Base-by-base conservation (phyloP, 2,888 invertebrate species). In the Mycogona germanica region DNA sequence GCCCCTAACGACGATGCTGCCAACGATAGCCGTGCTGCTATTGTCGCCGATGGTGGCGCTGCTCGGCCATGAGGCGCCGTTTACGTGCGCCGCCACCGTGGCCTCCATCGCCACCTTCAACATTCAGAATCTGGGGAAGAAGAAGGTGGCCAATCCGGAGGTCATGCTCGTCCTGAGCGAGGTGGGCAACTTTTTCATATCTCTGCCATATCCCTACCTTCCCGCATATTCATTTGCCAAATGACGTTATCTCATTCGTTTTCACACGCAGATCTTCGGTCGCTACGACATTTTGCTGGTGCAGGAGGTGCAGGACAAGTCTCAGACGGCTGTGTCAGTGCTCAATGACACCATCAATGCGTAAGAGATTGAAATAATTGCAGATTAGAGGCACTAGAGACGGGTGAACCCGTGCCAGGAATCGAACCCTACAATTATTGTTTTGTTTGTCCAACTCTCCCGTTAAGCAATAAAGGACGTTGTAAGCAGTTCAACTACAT, bases 101-200 rank as follows among this genome's bases (percentile, higher is more conserved):
- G n/a, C n/a, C n/a, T n/a, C n/a, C n/a, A n/a, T n/a, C n/a, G 48
- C 48, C 35, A 2, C 48, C 12, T 48, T 48, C 35, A 48, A 48
- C 35, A 48, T 48, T 32, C 48, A 48, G 35, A 48, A 48, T 17
- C 17, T 48, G 9, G 35, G 48, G 12, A 19, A 32, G 12, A 48
- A 35, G 5, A 48, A 48, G 35, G 32, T 35, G 32, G 19, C 9
- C 14, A 21, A 21, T 9, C 32, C 17, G 14, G 30, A 23, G 35
- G 35, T 32, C 2, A 12, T 35, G 19, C 14, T 35, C 19, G 21
- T 23, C 21, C 35, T 48, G 9, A 48, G 21, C 21, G 21, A 35
- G 48, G 48, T 48, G 35, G 23, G 23, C 4, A n/a, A n/a, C n/a
- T n/a, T n/a, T n/a, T n/a, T n/a, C n/a, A n/a, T n/a, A n/a, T n/a